Evolutionary conservation across 2,888 invertebrate genomes (phyloP), one percentile per base, ranked within the genome.

Genomic region (Patella ulyssiponensis): DNA sequence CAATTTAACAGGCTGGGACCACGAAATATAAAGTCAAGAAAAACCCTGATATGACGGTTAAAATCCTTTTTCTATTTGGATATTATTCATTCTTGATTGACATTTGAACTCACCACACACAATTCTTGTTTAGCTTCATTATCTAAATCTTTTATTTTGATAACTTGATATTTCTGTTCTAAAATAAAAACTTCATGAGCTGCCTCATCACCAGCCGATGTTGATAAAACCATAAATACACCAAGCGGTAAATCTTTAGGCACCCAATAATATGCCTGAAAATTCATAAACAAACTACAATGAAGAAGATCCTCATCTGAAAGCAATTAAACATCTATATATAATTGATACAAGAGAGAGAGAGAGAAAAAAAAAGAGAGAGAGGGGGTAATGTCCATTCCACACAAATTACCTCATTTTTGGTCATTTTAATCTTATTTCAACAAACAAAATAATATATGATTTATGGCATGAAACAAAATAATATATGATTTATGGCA

Each of bases 261-360:
- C 69, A 85, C 76, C 86, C 86, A 85, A 71, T 79, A 86, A 54
- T 85, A 71, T 2, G 79, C 76, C 85, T 86, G 58, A 4, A 78
- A 64, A 70, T 11, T 20, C 2, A 17, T 52, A 51, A 56, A 54
- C 17, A 69, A 64, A n/a, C 23, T 64, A 64, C 11, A 44, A 44
- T 44, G 44, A 9, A 44, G 9, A 44, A 44, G 44, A 9, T 44
- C 27, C 27, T 27, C 27, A 2, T 27, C 27, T 27, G 27, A 27
- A 1, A 27, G 27, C 27, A 27, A 27, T 1, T 27, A 2, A 27
- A 2, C 27, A 27, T 27, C 27, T 27, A 27, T 27, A 27, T 27
- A 27, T 1, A 27, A 3, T 27, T 27, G 27, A n/a, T n/a, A n/a
- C n/a, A n/a, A n/a, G n/a, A n/a, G n/a, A n/a, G n/a, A n/a, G n/a